phyloP scores from a whole-genome alignment of 2,888 invertebrate genomes.

The Sinelater perroti region DNA sequence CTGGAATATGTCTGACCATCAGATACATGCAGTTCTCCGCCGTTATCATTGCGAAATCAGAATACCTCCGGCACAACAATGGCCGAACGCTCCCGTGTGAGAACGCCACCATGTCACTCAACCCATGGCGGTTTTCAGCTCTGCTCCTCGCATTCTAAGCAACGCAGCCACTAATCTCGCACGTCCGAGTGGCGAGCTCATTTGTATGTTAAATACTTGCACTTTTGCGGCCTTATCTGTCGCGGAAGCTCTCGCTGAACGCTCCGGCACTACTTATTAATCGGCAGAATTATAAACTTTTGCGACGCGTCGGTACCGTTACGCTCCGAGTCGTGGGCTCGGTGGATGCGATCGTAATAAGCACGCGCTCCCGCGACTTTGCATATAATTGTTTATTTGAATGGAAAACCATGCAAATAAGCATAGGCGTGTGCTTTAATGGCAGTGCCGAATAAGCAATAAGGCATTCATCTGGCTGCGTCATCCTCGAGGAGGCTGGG shows the following conservation, averaged over 20 bases:
- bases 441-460: conserved; percentile 16
- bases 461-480: background rate
- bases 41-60: too few relatives aligned
- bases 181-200: too few relatives aligned
- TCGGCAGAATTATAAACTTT: conserved; percentile 5
- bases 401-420: conserved; percentile 25
- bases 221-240: conserved; percentile 12
- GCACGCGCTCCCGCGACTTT: conserved; percentile 12
- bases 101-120: too few relatives aligned
- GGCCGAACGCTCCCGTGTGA: too few relatives aligned
- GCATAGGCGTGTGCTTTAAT: conserved; percentile 22
- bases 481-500: background rate
- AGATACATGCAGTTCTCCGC: too few relatives aligned
- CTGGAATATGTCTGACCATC: too few relatives aligned
- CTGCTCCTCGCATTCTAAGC: too few relatives aligned
- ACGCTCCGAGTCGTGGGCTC: conserved; percentile 8
- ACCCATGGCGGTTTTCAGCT: too few relatives aligned
- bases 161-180: too few relatives aligned
- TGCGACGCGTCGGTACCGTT: conserved; percentile 1
- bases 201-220: conserved; percentile 7
- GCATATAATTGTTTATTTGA: conserved; percentile 25
- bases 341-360: conserved; percentile 4
- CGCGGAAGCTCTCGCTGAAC: conserved; percentile 5
- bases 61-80: too few relatives aligned
- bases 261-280: conserved; percentile 12